A percentile compares a stretch with the other conserved stretches of the same genome.
phyloP scores from a whole-genome alignment of 2,888 invertebrate genomes.

The Noctuana brunneofusca region DNA sequence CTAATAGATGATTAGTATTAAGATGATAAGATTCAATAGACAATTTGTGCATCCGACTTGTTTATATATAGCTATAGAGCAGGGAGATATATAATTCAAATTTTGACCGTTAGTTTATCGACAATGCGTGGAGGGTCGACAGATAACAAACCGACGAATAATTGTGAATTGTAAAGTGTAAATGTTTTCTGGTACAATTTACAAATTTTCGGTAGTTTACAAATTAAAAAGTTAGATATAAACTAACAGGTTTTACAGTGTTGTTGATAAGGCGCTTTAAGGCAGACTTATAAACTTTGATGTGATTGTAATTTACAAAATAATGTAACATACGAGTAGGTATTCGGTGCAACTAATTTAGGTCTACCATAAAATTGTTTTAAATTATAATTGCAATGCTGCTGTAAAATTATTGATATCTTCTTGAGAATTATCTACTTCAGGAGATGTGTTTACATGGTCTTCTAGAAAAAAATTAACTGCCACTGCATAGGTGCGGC shows the following conservation, averaged over 20 bases:
- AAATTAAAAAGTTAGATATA: no score
- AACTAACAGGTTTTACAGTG: background rate
- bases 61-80: background rate
- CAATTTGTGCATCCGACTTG: background rate
- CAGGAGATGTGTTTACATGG: background rate
- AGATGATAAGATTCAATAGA: slow-evolving; percentile 4
- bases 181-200: no score
- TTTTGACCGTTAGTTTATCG: no score
- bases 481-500: background rate
- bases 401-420: background rate
- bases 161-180: no score
- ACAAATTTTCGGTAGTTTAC: no score
- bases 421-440: background rate
- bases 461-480: background rate
- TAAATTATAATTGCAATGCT: background rate
- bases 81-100: background rate
- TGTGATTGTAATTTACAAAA: no score
- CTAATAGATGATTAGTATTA: background rate
- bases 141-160: no score
- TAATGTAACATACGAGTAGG: no score
- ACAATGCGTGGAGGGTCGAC: no score
- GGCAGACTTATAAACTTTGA: background rate
- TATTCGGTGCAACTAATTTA: no score
- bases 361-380: no score
- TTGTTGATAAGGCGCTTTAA: background rate